Base-by-base conservation (phyloP, 1,140 invertebrate genomes). In the Medauroidea extradentata region DNA sequence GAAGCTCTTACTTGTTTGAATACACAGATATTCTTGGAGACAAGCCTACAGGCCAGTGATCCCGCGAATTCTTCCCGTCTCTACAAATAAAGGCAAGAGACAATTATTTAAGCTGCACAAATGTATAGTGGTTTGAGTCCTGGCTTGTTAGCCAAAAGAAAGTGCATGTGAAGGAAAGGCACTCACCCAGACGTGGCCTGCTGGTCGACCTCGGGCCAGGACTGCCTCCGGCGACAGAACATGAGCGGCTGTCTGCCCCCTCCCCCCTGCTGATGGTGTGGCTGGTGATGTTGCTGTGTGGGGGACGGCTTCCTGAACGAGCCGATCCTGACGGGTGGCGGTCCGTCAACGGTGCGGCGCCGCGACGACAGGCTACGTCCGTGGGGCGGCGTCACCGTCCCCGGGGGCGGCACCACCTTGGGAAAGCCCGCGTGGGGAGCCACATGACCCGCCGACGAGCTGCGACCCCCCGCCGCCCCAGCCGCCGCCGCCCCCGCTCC, bases 191-290 rank as follows among this genome's bases (percentile, higher is more conserved):
- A 89, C 57, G 86, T 85, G 25, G 88, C 86, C 55, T 86, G 84
- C 66, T 85, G 85, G 69, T 90, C 87, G n/a, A 90, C 83, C 71
- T 90, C 88, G 2, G 87, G 88, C 88, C 87, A 90, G 3, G 87
- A 89, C n/a, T 85, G 78, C 46, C 87, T 77, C 29, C 87, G 75
- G 52, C 86, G 83, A 70, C 87, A 90, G 70, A 90, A 90, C 24
- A 82, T 84, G 69, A 85, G 77, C 1, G 50, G 57, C 27, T 34
- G 49, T 18, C 44, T 18, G 19, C 34, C 27, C 2, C 23, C 19
- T 23, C 23, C 25, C 23, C n/a, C n/a, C n/a, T n/a, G n/a, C n/a
- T n/a, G n/a, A n/a, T n/a, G n/a, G n/a, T n/a, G n/a, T n/a, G 79
- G 65, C 86, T 83, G 14, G 75, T 76, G 79, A 39, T 81, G 79